Evolutionary conservation across 1,140 invertebrate species (phyloP).

Genomic region (Lerema accius): DNA sequence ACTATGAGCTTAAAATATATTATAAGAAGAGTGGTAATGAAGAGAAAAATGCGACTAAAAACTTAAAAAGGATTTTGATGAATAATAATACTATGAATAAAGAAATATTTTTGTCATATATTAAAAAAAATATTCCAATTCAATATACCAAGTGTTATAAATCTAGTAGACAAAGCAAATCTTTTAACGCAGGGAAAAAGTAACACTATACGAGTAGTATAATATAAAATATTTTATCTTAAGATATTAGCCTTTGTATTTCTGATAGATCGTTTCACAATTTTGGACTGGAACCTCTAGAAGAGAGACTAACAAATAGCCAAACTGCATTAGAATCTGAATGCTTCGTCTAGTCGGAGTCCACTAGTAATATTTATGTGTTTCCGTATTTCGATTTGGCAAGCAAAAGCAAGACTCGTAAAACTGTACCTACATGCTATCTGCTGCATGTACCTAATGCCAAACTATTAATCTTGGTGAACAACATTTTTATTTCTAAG

Average conservation of each 20-base stretch:
- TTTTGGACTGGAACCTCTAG: constrained; percentile 1
- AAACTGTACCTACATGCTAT: constrained; percentile 27
- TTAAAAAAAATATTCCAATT: too few relatives aligned
- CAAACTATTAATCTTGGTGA: constrained; percentile 25
- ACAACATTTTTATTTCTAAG: constrained; percentile 6
- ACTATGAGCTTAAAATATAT: too few relatives aligned
- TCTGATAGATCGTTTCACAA: background rate
- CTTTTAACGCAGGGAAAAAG: too few relatives aligned
- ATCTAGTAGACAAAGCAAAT: too few relatives aligned
- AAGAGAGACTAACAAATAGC: constrained; percentile 6
- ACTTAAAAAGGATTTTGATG: too few relatives aligned
- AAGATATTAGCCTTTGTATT: background rate
- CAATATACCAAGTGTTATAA: too few relatives aligned
- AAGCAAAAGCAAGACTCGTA: constrained; percentile 32
- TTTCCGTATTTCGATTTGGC: constrained; percentile 35
- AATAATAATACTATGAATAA: too few relatives aligned
- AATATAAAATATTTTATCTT: background rate
- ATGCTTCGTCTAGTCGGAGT: constrained; percentile 28
- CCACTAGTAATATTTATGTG: constrained; percentile 29
- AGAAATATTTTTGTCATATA: too few relatives aligned
- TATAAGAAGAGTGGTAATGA: too few relatives aligned
- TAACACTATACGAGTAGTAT: too few relatives aligned
- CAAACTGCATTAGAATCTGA: constrained; percentile 16
- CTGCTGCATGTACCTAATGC: constrained; percentile 27
- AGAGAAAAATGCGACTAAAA: too few relatives aligned